A percentile compares a stretch with the other conserved stretches of the same genome.
These are phyloP conservation scores for Agrilus planipennis DNA, from an alignment of 1,140 invertebrate species.

Conservation along the genomic window DNA sequence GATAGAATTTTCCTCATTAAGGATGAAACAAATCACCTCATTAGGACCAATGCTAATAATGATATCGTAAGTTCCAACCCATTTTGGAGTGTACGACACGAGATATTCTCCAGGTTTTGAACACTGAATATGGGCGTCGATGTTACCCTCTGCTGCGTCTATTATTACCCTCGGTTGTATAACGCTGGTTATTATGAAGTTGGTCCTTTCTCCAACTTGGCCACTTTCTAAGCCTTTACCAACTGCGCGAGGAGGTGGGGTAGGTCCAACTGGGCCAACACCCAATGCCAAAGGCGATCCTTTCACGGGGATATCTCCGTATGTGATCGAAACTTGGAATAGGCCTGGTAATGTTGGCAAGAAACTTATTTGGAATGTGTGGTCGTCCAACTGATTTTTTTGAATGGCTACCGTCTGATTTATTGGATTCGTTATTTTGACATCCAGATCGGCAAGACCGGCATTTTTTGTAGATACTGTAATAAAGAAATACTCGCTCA, in stretches of 20 bases:
- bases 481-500: constrained; percentile 28
- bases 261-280: constrained; percentile 33
- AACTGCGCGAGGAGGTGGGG: constrained; percentile 38
- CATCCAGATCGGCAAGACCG: constrained; percentile 80
- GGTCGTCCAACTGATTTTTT: constrained; percentile 60
- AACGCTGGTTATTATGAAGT: constrained; percentile 56
- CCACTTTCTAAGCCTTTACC: constrained; percentile 53
- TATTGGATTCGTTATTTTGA: constrained; percentile 79
- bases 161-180: constrained; percentile 35
- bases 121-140: constrained; percentile 30
- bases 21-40: constrained; percentile 24
- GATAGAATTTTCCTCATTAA: neutral
- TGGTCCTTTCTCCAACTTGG: constrained; percentile 58
- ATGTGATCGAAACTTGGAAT: constrained; percentile 79
- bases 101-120: constrained; percentile 34
- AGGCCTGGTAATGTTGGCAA: constrained; percentile 77
- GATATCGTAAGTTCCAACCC: constrained; percentile 60
- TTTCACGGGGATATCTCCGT: constrained; percentile 59
- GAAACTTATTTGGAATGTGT: constrained; percentile 69
- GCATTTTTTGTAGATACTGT: constrained; percentile 76
- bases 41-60: constrained; percentile 39
- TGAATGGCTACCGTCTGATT: constrained; percentile 76
- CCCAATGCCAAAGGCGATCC: constrained; percentile 51
- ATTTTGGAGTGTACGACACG: constrained; percentile 54
- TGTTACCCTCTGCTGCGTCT: constrained; percentile 30